A percentile compares a stretch with the other conserved stretches of the same genome.
Conservation (phyloP, 2,113 vertebrate genomes). For the Pristiophorus japonicus region DNA sequence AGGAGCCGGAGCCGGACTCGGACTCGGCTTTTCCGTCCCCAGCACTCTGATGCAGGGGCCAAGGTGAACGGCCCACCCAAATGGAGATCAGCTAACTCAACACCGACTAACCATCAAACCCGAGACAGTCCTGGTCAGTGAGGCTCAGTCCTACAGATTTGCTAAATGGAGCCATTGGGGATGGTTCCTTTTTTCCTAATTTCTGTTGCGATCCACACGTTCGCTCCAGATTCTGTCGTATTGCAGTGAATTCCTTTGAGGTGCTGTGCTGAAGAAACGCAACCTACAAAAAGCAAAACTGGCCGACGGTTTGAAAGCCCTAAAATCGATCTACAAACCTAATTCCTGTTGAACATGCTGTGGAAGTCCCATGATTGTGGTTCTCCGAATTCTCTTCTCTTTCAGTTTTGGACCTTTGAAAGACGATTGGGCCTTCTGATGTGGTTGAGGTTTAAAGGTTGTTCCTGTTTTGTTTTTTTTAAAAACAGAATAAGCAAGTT, state of each 20-base stretch:
- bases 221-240: not conserved
- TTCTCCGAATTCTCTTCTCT: constrained; percentile 72
- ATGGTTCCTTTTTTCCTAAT: not conserved
- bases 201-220: not conserved
- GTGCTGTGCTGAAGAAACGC: not conserved
- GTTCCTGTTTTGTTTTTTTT: constrained; percentile 67
- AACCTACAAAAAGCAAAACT: not conserved
- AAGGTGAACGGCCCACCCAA: no score
- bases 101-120: no score
- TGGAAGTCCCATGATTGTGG: constrained; percentile 87
- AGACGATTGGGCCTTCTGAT: constrained; percentile 57
- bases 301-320: not conserved
- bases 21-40: no score
- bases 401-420: constrained; percentile 61
- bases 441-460: constrained; percentile 76
- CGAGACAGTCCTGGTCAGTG: no score
- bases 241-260: not conserved
- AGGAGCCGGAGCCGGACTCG: no score
- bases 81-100: no score
- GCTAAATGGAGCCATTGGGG: not conserved
- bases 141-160: not conserved
- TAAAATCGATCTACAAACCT: constrained; percentile 54
- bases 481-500: not conserved
- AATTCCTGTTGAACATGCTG: constrained; percentile 90
- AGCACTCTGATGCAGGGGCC: no score